Base-by-base conservation (phyloP, 2,888 invertebrate genomes). In the Malachius bipustulatus region DNA sequence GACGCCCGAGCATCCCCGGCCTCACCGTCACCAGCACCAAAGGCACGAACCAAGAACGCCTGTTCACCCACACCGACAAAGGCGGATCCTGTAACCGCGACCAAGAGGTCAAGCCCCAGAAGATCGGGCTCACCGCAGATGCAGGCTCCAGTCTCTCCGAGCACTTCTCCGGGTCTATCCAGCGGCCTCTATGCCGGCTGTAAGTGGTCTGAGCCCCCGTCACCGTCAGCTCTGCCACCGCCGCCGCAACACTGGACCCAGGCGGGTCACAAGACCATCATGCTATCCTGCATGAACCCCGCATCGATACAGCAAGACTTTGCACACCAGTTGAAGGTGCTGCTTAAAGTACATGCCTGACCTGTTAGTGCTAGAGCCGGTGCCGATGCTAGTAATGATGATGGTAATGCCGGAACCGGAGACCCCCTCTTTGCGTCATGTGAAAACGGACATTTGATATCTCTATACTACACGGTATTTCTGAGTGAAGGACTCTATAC, bases 161-260 rank as follows among this genome's bases (percentile, higher is more conserved):
- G 56, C 31, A 57, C 58, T 34, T 59, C 60, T 3, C 60, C 61
- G 15, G 59, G 60, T 35, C 47, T 60, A 36, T 43, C 59, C 35
- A 59, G 69, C 54, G 68, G 70, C 49, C 65, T 62, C 47, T 62
- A 71, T 10, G 82, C 81, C 47, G 81, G 77, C 48, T 75, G 77
- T 40, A 77, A 76, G 51, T 78, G 76, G 59, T 72, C 71, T 39
- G 77, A 77, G 48, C 73, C 83, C 35, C 80, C 82, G 28, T 71
- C 77, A 41, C 81, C 82, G 51, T 74, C 76, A 39, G 73, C 75
- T 51, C 63, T 80, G 46, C 79, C 82, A 19, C 71, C 69, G 57
- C 78, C 82, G 47, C 82, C 83, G 36, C 69, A 69, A 47, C 76
- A 78, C 57, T 84, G 83, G 75, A 74, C 75, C 56, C 67, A 67